Percentiles rank a stretch among this genome's conserved stretches.
phyloP scores from a whole-genome alignment of 2,113 vertebrate species.

The Azemiops feae region DNA sequence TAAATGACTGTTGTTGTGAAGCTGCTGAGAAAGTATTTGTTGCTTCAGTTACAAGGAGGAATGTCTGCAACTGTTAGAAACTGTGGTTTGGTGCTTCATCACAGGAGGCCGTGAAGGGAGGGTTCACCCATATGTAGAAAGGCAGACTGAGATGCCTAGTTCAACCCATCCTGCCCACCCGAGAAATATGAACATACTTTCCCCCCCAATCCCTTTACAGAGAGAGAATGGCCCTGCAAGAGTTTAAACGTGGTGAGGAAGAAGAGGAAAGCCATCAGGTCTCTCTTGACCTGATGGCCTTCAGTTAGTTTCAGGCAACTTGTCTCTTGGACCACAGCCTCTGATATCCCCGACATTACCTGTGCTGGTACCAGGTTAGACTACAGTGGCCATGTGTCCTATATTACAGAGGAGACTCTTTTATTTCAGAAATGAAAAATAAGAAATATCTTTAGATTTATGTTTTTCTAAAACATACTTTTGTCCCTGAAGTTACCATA shows the following conservation, averaged over 20 bases:
- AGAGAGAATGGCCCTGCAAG: not conserved
- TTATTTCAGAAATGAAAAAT: not conserved
- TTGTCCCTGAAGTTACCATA: not conserved
- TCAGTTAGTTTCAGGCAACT: not conserved
- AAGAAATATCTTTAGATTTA: not conserved
- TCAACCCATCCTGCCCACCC: not conserved
- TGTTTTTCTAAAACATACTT: not conserved
- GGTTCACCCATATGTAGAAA: not conserved
- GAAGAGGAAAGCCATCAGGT: not conserved
- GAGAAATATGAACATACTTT: not conserved
- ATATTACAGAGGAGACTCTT: not conserved
- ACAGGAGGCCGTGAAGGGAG: not conserved
- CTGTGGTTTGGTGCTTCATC: not conserved
- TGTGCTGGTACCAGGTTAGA: not conserved
- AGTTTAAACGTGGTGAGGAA: not conserved
- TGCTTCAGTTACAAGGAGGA: conserved; percentile 35
- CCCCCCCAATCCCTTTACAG: not conserved
- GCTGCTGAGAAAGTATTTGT: conserved; percentile 31
- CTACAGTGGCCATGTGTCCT: not conserved
- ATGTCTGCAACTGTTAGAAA: conserved; percentile 38
- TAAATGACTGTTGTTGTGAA: conserved; percentile 40
- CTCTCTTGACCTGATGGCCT: not conserved
- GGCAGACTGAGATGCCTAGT: not conserved
- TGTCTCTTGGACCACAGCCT: not conserved
- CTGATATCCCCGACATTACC: not conserved